Percentiles rank a stretch among this genome's conserved stretches.
Conservation (phyloP, 2,888 invertebrate species). For the Cerastis rubricosa region DNA sequence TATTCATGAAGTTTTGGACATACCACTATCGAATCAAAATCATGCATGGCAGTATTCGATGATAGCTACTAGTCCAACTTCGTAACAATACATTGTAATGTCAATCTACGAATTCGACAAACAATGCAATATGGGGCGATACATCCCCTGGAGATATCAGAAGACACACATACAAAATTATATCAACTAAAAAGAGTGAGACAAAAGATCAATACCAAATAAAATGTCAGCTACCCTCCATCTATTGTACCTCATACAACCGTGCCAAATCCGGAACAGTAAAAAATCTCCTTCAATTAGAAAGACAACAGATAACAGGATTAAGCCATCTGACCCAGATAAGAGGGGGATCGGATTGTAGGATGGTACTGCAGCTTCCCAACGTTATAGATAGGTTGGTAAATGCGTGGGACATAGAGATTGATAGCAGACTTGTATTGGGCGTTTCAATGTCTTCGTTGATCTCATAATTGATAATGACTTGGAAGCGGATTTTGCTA, state of each 20-base stretch:
- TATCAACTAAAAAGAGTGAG: neutral
- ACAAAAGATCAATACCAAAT: conserved; percentile 1
- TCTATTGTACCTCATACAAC: conserved; percentile 5
- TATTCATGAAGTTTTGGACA: neutral
- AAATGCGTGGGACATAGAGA: conserved; percentile 37
- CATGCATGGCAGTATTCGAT: neutral
- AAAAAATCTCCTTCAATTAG: conserved; percentile 49
- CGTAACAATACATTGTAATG: conserved; percentile 8
- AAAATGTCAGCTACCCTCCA: conserved; percentile 17
- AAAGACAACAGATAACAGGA: conserved; percentile 50
- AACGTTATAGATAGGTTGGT: conserved; percentile 38
- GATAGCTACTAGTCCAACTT: conserved; percentile 6
- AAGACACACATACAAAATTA: neutral
- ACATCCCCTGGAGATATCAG: neutral
- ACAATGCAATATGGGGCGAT: neutral
- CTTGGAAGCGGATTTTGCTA: neutral
- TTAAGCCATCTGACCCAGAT: conserved; percentile 57
- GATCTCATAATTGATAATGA: conserved; percentile 15
- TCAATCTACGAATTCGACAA: conserved; percentile 9
- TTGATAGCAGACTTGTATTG: conserved; percentile 43
- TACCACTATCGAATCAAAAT: conserved; percentile 9
- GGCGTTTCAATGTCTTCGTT: conserved; percentile 30
- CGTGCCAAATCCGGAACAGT: conserved; percentile 26
- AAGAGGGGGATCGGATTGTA: conserved; percentile 21
- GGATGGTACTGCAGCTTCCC: conserved; percentile 28